These are phyloP conservation scores for Drosophila paramelanica DNA, from an alignment of 2,888 invertebrate species.

Conservation along the genomic window DNA sequence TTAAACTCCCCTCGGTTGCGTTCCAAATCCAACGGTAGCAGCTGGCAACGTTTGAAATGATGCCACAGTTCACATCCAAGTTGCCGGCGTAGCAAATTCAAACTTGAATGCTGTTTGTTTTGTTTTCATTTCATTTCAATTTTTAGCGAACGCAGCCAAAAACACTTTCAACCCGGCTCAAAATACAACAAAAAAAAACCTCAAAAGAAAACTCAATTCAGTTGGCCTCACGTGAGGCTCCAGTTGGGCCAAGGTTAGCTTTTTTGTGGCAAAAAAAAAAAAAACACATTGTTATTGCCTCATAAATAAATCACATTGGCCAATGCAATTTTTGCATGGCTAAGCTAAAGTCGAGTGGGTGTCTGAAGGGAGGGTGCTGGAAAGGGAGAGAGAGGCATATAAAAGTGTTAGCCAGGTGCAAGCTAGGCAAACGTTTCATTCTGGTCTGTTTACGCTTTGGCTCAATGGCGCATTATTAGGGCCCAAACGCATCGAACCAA, in stretches of 20 bases:
- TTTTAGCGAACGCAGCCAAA: slow-evolving; percentile 27
- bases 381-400: not conserved
- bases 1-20: slow-evolving; percentile 27
- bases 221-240: slow-evolving; percentile 58
- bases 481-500: slow-evolving; percentile 35
- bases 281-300: slow-evolving; percentile 34
- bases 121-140: not conserved
- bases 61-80: slow-evolving; percentile 27
- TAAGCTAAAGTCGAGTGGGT: slow-evolving; percentile 32
- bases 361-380: no score
- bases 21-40: slow-evolving; percentile 25
- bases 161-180: slow-evolving; percentile 1
- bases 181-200: not conserved
- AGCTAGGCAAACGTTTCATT: slow-evolving; percentile 33
- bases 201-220: slow-evolving; percentile 5
- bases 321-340: slow-evolving; percentile 49
- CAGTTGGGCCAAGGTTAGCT: slow-evolving; percentile 72
- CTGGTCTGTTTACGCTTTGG: slow-evolving; percentile 8
- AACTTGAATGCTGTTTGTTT: slow-evolving; percentile 29
- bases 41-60: slow-evolving; percentile 47
- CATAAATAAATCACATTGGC: slow-evolving; percentile 26
- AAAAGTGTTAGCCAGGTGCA: slow-evolving; percentile 47
- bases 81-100: slow-evolving; percentile 42
- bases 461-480: slow-evolving; percentile 21
- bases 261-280: slow-evolving; percentile 42